Evolutionary conservation across 2,113 vertebrate genomes (phyloP).

Genomic region (Electrona antarctica): DNA sequence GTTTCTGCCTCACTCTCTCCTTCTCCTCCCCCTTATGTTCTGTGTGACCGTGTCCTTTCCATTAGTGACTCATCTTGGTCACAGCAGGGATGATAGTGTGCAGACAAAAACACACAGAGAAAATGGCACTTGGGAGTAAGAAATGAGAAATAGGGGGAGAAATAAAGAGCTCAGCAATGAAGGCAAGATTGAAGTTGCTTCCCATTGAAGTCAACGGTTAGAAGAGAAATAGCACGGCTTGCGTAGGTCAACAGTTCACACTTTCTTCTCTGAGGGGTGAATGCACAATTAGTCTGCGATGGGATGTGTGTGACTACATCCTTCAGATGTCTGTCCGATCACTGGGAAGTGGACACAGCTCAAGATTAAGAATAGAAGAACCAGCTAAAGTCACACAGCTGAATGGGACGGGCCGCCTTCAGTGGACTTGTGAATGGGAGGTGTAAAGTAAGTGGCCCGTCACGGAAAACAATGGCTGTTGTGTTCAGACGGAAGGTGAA

Average conservation of each 20-base stretch:
- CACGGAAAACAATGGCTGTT: not conserved
- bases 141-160: not conserved
- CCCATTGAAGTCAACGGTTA: not conserved
- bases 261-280: not conserved
- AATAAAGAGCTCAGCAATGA: not conserved
- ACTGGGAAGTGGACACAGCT: not conserved
- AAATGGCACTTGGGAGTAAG: not conserved
- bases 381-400: not conserved
- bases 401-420: not conserved
- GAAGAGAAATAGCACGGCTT: not conserved
- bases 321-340: not conserved
- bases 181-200: too few relatives aligned
- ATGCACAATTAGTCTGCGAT: not conserved
- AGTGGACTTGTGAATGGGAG: not conserved
- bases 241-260: not conserved
- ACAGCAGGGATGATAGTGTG: not conserved
- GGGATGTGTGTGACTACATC: not conserved
- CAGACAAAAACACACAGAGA: not conserved
- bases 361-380: not conserved
- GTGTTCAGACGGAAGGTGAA: not conserved
- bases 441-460: not conserved
- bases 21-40: not conserved
- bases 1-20: not conserved
- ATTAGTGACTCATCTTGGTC: constrained; percentile 9
- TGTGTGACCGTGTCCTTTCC: not conserved